These are phyloP conservation scores for Emydura subglobosa DNA, from an alignment of 2,113 vertebrate genomes.

Conservation along the genomic window DNA sequence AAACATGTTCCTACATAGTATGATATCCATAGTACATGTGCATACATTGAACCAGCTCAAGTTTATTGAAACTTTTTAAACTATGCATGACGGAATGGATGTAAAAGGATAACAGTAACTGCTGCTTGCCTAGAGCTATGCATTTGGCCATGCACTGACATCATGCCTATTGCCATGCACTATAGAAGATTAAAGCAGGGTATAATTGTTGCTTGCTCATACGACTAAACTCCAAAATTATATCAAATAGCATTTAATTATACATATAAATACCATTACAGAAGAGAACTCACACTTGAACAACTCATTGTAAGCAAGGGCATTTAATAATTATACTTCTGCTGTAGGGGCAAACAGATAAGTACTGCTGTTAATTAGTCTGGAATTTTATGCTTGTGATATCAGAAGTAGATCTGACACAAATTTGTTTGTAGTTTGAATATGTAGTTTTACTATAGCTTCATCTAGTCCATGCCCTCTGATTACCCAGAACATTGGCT, in stretches of 20 bases:
- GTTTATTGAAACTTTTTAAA: constrained; percentile 82
- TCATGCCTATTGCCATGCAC: constrained; percentile 72
- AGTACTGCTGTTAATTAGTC: constrained; percentile 80
- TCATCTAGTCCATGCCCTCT: constrained; percentile 82
- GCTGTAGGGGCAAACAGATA: constrained; percentile 78
- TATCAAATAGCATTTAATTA: constrained; percentile 85
- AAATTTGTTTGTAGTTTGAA: constrained; percentile 79
- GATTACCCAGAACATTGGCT: constrained; percentile 82
- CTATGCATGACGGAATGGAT: constrained; percentile 72
- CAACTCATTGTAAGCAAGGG: constrained; percentile 75
- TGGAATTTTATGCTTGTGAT: constrained; percentile 77
- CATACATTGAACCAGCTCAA: constrained; percentile 73
- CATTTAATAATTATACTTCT: constrained; percentile 79
- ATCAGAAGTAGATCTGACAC: constrained; percentile 78
- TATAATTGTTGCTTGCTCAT: constrained; percentile 84
- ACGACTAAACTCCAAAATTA: constrained; percentile 83
- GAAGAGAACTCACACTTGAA: constrained; percentile 69
- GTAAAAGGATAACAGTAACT: constrained; percentile 80
- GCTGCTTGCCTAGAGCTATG: constrained; percentile 72
- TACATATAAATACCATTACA: constrained; percentile 76
- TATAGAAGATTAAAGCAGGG: constrained; percentile 75
- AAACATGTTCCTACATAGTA: constrained; percentile 72
- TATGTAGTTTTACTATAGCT: constrained; percentile 79
- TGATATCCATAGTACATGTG: constrained; percentile 69
- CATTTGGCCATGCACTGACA: constrained; percentile 70